These are phyloP conservation scores for Sesia apiformis DNA, from an alignment of 2,888 invertebrate species.

Conservation along the genomic window DNA sequence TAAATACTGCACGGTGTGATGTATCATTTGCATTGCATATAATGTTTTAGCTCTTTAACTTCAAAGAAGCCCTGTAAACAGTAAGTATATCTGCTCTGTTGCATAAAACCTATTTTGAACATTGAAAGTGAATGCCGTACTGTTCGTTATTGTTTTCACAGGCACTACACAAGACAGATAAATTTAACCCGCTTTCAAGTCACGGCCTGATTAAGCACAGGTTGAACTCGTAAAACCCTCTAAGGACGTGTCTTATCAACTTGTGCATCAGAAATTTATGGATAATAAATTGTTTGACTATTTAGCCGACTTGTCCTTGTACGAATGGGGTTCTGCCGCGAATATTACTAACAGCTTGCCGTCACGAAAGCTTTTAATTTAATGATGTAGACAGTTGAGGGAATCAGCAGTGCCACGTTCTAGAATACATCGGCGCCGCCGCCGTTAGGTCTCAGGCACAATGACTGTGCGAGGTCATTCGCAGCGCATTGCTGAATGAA, in stretches of 20 bases:
- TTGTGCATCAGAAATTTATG: slow-evolving; percentile 48
- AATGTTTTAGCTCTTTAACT: too few species aligned
- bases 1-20: too few species aligned
- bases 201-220: slow-evolving; percentile 22
- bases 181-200: slow-evolving; percentile 2
- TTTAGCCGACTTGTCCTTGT: slow-evolving; percentile 39
- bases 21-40: too few species aligned
- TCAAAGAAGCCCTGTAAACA: too few species aligned
- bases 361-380: slow-evolving; percentile 64
- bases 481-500: too few species aligned
- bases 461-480: too few species aligned
- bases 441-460: too few species aligned
- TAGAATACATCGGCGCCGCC: background rate
- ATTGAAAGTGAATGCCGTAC: too few species aligned
- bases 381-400: slow-evolving; percentile 31
- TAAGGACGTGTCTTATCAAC: slow-evolving; percentile 49
- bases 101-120: too few species aligned
- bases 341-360: slow-evolving; percentile 46
- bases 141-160: too few species aligned
- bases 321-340: slow-evolving; percentile 30
- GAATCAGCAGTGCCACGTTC: slow-evolving; percentile 4
- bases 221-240: slow-evolving; percentile 29
- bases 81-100: too few species aligned
- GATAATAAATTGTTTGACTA: slow-evolving; percentile 51
- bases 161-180: too few species aligned